Evolutionary conservation across 2,797 vertebrate species (phyloP).

Genomic region (Halcyon leucocephala): DNA sequence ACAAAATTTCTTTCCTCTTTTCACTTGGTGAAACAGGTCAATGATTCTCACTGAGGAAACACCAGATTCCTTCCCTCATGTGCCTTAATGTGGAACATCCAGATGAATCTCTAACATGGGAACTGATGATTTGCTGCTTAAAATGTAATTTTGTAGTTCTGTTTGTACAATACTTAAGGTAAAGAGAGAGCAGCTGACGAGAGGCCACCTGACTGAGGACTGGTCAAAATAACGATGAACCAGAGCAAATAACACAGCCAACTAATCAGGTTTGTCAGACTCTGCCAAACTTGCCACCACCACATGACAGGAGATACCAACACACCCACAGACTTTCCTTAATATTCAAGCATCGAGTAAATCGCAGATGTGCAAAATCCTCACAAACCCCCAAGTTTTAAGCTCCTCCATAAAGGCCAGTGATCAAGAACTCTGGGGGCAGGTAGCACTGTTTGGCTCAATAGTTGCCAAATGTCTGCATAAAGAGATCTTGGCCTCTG

Average conservation of each 20-base stretch:
- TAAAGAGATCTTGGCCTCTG: neutral
- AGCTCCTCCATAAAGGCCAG: neutral
- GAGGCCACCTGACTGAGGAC: neutral
- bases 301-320: neutral
- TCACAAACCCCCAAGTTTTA: neutral
- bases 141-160: neutral
- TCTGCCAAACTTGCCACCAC: neutral
- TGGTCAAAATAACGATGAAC: neutral
- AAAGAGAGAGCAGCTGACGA: neutral
- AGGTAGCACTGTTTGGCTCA: neutral
- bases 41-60: neutral
- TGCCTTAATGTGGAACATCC: neutral
- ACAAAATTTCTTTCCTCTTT: neutral
- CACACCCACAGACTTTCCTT: neutral
- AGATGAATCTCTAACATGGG: neutral
- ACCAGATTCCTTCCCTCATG: neutral
- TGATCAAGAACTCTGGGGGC: neutral
- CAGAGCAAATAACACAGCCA: neutral
- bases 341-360: neutral
- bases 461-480: neutral
- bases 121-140: neutral
- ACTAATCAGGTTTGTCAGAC: neutral
- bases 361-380: neutral
- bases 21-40: neutral
- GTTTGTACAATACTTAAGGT: neutral